A percentile compares a stretch with the other conserved stretches of the same genome.
Evolutionary conservation across 2,113 vertebrate species (phyloP).

Genomic region (Hydropotes inermis): DNA sequence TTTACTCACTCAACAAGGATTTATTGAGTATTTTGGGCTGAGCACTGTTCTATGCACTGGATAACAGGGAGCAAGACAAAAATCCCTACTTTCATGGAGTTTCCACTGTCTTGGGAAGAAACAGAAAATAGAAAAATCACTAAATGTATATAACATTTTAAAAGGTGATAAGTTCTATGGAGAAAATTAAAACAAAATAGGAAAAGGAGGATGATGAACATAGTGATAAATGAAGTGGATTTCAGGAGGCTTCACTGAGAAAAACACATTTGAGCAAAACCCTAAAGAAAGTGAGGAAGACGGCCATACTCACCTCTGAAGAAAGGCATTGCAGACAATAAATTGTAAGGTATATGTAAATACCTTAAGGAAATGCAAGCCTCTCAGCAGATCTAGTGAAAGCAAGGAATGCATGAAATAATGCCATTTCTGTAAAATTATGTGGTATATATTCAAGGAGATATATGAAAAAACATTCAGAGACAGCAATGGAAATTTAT

Average conservation of each 20-base stretch:
- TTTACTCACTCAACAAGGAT: neutral
- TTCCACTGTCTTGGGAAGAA: neutral
- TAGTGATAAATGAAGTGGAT: neutral
- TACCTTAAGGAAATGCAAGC: neutral
- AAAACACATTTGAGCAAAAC: neutral
- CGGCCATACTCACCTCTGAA: neutral
- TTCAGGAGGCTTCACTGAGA: neutral
- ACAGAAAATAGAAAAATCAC: neutral
- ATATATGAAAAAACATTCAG: neutral
- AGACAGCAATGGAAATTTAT: neutral
- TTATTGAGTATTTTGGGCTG: neutral
- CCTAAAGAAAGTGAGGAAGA: neutral
- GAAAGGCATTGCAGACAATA: neutral
- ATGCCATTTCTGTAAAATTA: neutral
- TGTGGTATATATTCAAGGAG: neutral
- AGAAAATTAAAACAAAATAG: neutral
- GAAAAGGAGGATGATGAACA: neutral
- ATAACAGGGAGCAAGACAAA: neutral
- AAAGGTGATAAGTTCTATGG: neutral
- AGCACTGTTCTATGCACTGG: neutral
- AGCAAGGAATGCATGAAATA: neutral
- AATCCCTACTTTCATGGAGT: neutral
- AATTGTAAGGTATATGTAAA: neutral
- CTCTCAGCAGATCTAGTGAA: neutral
- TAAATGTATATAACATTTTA: neutral